Conservation (phyloP, 2,888 invertebrate species). For the Tetropium fuscum region DNA sequence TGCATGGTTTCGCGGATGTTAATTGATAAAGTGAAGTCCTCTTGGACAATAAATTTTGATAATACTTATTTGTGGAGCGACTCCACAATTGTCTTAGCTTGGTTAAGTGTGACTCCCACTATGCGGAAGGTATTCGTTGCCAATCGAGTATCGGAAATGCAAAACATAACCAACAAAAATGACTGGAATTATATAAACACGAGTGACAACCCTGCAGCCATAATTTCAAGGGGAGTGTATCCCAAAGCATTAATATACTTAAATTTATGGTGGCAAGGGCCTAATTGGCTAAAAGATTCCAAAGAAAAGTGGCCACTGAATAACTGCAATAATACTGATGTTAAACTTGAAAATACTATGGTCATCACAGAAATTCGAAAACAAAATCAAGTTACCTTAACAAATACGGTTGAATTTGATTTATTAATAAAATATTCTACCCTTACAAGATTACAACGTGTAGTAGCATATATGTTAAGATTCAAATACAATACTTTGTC, state of each 20-base stretch:
- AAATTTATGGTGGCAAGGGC: constrained; percentile 11
- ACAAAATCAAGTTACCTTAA: not conserved
- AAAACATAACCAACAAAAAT: not conserved
- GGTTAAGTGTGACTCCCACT: not conserved
- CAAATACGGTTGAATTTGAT: no score
- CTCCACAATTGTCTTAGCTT: not conserved
- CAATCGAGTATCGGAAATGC: constrained; percentile 2
- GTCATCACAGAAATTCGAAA: not conserved
- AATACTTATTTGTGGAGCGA: constrained; percentile 3
- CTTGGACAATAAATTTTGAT: not conserved
- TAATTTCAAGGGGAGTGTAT: constrained; percentile 8
- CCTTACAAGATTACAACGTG: no score
- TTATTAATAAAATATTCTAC: no score
- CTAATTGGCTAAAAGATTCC: not conserved
- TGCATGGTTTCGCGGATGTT: constrained; percentile 14
- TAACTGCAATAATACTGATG: not conserved
- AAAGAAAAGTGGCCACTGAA: constrained; percentile 1
- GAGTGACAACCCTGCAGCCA: constrained; percentile 2
- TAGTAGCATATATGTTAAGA: no score
- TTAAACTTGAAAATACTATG: not conserved
- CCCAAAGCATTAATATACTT: not conserved
- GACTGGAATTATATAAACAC: constrained; percentile 6
- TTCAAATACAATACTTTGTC: no score
- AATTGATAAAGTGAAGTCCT: not conserved
- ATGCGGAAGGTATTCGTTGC: constrained; percentile 3